These are phyloP conservation scores for Drosophila pegasa DNA, from an alignment of 2,888 invertebrate genomes.

Conservation along the genomic window DNA sequence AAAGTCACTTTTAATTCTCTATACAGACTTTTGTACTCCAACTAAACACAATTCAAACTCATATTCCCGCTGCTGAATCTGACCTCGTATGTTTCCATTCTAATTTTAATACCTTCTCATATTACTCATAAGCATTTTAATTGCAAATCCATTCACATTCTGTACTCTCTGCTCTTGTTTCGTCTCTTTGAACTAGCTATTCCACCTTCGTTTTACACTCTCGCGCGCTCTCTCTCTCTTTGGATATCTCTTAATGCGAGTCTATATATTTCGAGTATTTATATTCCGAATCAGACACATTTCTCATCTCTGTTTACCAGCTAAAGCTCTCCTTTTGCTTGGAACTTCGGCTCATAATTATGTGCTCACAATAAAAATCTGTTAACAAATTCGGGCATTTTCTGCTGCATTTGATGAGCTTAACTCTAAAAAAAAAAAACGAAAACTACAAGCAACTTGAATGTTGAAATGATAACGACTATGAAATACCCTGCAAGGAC, in stretches of 20 bases:
- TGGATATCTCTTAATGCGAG: neutral
- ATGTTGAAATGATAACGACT: neutral
- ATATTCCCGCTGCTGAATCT: neutral
- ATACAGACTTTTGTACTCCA: too few relatives aligned
- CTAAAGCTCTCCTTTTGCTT: neutral
- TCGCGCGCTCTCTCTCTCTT: neutral
- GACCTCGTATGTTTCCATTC: too few relatives aligned
- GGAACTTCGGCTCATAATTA: neutral
- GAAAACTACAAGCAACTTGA: too few relatives aligned
- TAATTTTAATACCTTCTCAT: too few relatives aligned
- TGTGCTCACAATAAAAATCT: constrained; percentile 18
- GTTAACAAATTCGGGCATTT: constrained; percentile 14
- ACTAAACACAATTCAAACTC: neutral
- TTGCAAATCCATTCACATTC: neutral
- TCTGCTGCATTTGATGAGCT: constrained; percentile 5
- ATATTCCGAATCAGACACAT: too few relatives aligned
- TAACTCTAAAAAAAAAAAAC: constrained; percentile 2
- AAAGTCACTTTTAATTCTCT: neutral
- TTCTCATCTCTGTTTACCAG: neutral
- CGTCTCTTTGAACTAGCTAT: neutral
- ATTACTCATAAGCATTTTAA: too few relatives aligned
- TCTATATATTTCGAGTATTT: neutral
- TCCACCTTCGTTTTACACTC: neutral
- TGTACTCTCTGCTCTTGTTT: neutral
- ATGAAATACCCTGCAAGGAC: neutral